phyloP scores from a whole-genome alignment of 2,888 invertebrate genomes.

The Lydus trimaculatus region DNA sequence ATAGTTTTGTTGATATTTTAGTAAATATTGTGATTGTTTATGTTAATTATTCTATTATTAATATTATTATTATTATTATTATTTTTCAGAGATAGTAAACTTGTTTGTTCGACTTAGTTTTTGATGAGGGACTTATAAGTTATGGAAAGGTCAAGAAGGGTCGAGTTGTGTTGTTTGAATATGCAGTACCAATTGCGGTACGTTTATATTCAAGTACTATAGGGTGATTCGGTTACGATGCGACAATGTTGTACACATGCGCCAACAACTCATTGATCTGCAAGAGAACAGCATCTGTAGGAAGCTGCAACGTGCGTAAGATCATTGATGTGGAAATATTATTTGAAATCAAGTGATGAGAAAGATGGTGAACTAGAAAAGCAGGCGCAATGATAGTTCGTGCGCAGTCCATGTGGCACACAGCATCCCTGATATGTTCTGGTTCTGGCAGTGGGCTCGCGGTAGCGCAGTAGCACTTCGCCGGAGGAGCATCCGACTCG shows the following conservation, averaged over 20 bases:
- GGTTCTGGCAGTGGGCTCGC: slow-evolving; percentile 54
- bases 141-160: slow-evolving; percentile 8
- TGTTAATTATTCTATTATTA: too few relatives aligned
- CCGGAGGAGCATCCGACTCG: slow-evolving; percentile 53
- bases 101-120: neutral
- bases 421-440: slow-evolving; percentile 48
- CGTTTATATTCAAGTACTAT: slow-evolving; percentile 8
- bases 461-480: slow-evolving; percentile 58
- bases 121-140: neutral
- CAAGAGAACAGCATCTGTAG: slow-evolving; percentile 42
- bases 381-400: slow-evolving; percentile 38
- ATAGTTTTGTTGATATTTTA: too few relatives aligned
- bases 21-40: too few relatives aligned
- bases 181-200: slow-evolving; percentile 6
- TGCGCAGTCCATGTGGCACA: slow-evolving; percentile 51
- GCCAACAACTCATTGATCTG: slow-evolving; percentile 58
- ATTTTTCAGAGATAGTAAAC: neutral
- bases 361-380: slow-evolving; percentile 34
- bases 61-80: too few relatives aligned
- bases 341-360: slow-evolving; percentile 26
- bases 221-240: slow-evolving; percentile 47
- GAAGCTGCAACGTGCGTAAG: slow-evolving; percentile 51
- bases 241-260: slow-evolving; percentile 57
- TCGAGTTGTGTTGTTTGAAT: neutral
- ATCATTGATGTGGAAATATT: slow-evolving; percentile 37